phyloP scores from a whole-genome alignment of 1,140 invertebrate species.

The Epicauta chinensis region DNA sequence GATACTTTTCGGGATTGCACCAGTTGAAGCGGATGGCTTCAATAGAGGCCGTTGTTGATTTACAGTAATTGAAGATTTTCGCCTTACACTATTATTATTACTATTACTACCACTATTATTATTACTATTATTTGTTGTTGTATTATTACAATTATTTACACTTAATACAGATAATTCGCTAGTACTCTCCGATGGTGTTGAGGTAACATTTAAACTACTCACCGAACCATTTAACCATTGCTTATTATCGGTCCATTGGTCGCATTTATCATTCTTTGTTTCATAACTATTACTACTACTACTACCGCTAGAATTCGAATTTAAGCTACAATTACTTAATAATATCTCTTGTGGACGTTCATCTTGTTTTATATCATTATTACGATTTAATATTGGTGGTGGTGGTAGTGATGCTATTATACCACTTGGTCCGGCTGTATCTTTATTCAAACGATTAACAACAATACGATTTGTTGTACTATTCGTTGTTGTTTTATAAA shows the following conservation, averaged over 20 bases:
- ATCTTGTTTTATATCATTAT: slow-evolving; percentile 14
- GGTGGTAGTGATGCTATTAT: slow-evolving; percentile 11
- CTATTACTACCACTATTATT: too few relatives aligned
- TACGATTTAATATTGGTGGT: neutral
- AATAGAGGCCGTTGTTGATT: slow-evolving; percentile 13
- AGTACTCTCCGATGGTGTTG: slow-evolving; percentile 36
- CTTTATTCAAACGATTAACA: neutral
- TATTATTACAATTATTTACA: slow-evolving; percentile 23
- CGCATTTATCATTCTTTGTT: slow-evolving; percentile 24
- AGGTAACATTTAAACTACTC: slow-evolving; percentile 35
- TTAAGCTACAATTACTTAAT: slow-evolving; percentile 39
- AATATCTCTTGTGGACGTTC: slow-evolving; percentile 35
- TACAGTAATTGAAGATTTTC: slow-evolving; percentile 16
- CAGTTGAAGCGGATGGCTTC: slow-evolving; percentile 60
- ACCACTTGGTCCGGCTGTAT: slow-evolving; percentile 31
- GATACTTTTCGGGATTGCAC: slow-evolving; percentile 86
- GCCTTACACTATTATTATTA: neutral
- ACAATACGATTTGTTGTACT: neutral
- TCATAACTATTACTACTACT: slow-evolving; percentile 38
- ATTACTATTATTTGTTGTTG: too few relatives aligned
- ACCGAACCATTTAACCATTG: slow-evolving; percentile 37
- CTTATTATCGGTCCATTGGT: slow-evolving; percentile 36
- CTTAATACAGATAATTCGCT: slow-evolving; percentile 36
- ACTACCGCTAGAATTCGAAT: slow-evolving; percentile 40
- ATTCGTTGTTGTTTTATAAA: slow-evolving; percentile 5